Evolutionary conservation across 2,888 invertebrate genomes (phyloP), one percentile per base, ranked within the genome.

Genomic region (Pandemis corylana): DNA sequence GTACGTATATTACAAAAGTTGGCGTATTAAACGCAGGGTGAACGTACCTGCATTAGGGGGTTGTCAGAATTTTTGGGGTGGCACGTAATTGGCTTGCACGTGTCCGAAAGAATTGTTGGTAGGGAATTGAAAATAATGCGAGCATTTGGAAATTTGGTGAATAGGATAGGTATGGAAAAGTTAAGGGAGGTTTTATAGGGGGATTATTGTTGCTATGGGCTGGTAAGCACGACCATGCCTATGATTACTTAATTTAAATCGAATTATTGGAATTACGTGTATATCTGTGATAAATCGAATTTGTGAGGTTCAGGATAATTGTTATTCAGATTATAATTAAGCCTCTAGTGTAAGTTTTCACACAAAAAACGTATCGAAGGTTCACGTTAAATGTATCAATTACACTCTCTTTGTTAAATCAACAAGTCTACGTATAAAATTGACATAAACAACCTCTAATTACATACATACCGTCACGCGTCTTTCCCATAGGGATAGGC

Each of bases 11-110:
- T 71, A 68, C 49, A 68, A 74, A 68, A 71, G 75, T 75, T 72
- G 71, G 64, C 76, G 72, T 75, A 67, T 65, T 65, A 73, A 53
- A 59, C 64, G 65, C 69, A 81, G 84, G 82, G 81, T 82, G 80
- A 81, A 82, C 66, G 81, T 77, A 79, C 80, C 76, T 77, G 78
- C 77, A 78, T 76, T 78, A 76, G 77, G 77, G 71, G 66, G 66
- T 51, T 51, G 41, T 36, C 66, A 41, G 66, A n/a, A 53, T 67
- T 67, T 66, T 66, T 41, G 74, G 77, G 78, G 68, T 68, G 68
- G 56, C 65, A 42, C 77, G 86, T 86, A 88, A 89, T 89, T 89
- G 86, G 86, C 80, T 77, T 82, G 84, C 88, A 86, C 87, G 88
- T 86, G 88, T 80, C 79, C 70, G 76, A 76, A 78, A 75, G 62